Conservation (phyloP, 1,140 invertebrate species). For the Metopolophium dirhodum region DNA sequence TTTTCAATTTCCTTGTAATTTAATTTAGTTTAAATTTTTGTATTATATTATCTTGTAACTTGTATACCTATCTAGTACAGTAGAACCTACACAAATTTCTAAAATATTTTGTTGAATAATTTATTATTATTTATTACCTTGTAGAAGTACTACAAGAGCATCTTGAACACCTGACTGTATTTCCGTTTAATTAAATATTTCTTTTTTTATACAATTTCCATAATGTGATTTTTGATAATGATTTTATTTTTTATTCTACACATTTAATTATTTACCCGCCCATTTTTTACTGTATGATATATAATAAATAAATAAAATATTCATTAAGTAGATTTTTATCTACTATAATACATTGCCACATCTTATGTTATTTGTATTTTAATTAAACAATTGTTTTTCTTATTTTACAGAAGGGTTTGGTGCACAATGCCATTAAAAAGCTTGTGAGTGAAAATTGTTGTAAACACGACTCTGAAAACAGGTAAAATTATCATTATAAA, state of each 20-base stretch:
- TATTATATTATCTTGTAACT: too few relatives aligned
- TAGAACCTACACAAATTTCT: too few relatives aligned
- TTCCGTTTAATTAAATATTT: neutral
- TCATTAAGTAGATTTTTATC: too few relatives aligned
- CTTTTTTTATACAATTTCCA: neutral
- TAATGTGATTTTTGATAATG: neutral
- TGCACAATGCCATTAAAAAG: conserved; percentile 63
- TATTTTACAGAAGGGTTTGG: conserved; percentile 59
- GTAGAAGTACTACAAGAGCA: neutral
- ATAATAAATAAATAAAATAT: too few relatives aligned
- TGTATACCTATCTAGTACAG: too few relatives aligned
- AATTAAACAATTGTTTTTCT: conserved; percentile 24
- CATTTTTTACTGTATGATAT: too few relatives aligned
- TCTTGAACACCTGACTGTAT: neutral
- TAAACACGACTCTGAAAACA: conserved; percentile 58
- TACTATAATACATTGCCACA: neutral
- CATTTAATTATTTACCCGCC: too few relatives aligned
- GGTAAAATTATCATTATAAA: neutral
- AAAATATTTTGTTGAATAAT: too few relatives aligned
- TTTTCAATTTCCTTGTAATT: too few relatives aligned
- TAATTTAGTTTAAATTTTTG: too few relatives aligned
- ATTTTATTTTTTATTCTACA: too few relatives aligned
- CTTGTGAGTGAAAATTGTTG: conserved; percentile 66
- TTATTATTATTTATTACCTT: too few relatives aligned
- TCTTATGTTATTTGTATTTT: neutral